These are phyloP conservation scores for Eupithecia dodoneata DNA, from an alignment of 2,888 invertebrate species.

Conservation along the genomic window DNA sequence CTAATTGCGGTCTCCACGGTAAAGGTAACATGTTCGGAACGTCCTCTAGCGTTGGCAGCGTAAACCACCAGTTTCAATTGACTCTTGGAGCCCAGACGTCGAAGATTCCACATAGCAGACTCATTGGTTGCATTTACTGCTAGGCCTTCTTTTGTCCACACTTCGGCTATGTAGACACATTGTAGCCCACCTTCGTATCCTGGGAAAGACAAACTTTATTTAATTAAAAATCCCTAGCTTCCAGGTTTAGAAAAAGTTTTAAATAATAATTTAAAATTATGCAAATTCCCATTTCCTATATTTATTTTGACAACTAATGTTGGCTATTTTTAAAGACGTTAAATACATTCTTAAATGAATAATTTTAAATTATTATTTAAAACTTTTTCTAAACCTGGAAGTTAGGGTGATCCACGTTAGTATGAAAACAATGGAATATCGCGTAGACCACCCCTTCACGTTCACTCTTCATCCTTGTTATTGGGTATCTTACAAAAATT, in stretches of 20 bases:
- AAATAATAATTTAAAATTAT: too few relatives aligned
- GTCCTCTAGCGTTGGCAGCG: constrained; percentile 92
- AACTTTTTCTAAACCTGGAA: background rate
- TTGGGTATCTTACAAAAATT: too few relatives aligned
- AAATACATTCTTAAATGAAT: too few relatives aligned
- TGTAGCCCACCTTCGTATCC: constrained; percentile 92
- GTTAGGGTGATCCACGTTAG: too few relatives aligned
- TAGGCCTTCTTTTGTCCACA: constrained; percentile 85
- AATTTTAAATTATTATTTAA: background rate
- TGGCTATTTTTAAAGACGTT: background rate
- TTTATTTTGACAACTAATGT: background rate
- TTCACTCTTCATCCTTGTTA: too few relatives aligned
- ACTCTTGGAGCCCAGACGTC: constrained; percentile 90
- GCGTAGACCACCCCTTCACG: too few relatives aligned
- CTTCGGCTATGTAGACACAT: constrained; percentile 89
- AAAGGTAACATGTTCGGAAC: constrained; percentile 87
- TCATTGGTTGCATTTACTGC: constrained; percentile 89
- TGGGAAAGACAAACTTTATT: constrained; percentile 27
- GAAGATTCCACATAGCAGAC: constrained; percentile 89
- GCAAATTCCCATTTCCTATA: too few relatives aligned
- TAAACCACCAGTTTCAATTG: constrained; percentile 91
- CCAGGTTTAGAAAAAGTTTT: too few relatives aligned
- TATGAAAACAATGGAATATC: too few relatives aligned
- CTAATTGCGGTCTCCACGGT: constrained; percentile 73
- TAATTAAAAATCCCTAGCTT: background rate